Evolutionary conservation across 2,797 vertebrate genomes (phyloP), one percentile per base, ranked within the genome.

Genomic region (Alectoris magna): DNA sequence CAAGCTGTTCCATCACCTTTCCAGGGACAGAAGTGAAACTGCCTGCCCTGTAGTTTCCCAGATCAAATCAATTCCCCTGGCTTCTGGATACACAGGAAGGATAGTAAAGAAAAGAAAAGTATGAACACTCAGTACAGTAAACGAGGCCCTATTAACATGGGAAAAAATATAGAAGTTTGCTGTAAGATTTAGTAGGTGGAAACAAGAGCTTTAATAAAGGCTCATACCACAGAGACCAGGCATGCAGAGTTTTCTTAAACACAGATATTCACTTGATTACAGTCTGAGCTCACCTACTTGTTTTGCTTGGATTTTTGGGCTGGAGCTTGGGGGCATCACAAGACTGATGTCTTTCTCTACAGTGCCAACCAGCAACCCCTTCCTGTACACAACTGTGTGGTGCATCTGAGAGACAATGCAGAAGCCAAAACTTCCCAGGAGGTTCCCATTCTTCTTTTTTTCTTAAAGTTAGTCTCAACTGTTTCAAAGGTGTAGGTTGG

Each of bases 211-310:
- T 31, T 82, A 53, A 36, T 71, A 38, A 67, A 81, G 29, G 18
- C n/a, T 74, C 1, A 6, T 34, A 21, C 21, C 31, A 39, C 4
- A 17, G 16, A 27, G 3, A 34, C 29, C 0, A 0, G 31, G 23
- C 14, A 4, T 48, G 23, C 24, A 55, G 10, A 63, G 27, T 41
- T 43, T 71, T 70, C 88, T 78, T 39, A 26, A 15, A 70, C 22
- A 6, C 38, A 34, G 39, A 24, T 0, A 0, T 67, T 24, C 18
- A 44, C 38, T 36, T 74, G 53, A 64, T 26, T 53, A 46, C 43
- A 66, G 29, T 48, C 48, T 76, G 68, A 87, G 39, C 23, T 93
- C 39, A 59, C 5, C 24, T 91, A 21, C 29, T 55, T 71, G 16
- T 53, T 79, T 83, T 7, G 0, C 46, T 77, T 77, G 62, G 10